Evolutionary conservation across 2,797 vertebrate species (phyloP).

Genomic region (Chaenodraco wilsoni): DNA sequence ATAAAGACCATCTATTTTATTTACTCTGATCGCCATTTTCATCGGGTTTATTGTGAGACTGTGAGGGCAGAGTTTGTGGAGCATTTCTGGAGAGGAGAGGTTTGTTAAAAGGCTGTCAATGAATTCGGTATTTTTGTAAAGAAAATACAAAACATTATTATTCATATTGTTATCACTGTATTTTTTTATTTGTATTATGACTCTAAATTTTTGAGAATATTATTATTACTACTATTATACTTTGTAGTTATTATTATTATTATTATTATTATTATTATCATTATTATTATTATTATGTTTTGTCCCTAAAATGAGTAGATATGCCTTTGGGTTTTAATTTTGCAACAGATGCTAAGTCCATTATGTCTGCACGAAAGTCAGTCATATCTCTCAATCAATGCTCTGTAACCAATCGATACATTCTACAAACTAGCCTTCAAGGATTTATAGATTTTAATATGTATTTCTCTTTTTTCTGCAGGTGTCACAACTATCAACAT

Average conservation of each 20-base stretch:
- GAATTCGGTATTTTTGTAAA: neutral
- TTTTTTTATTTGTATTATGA: neutral
- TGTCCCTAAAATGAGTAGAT: neutral
- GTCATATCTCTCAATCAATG: slow-evolving; percentile 17
- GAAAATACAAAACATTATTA: neutral
- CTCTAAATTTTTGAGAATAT: slow-evolving; percentile 8
- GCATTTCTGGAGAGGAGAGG: neutral
- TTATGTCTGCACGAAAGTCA: neutral
- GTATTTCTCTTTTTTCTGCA: slow-evolving; percentile 44
- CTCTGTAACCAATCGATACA: slow-evolving; percentile 23
- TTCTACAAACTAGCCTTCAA: neutral
- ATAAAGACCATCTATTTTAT: slow-evolving; percentile 78
- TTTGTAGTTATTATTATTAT: neutral
- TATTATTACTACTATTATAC: neutral
- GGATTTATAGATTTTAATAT: slow-evolving; percentile 25
- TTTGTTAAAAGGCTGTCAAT: neutral
- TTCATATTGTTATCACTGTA: neutral
- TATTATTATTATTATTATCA: too few species aligned
- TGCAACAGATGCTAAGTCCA: slow-evolving; percentile 5
- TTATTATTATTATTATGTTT: neutral
- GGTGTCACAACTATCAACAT: slow-evolving; percentile 20
- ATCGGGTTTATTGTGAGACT: slow-evolving; percentile 52
- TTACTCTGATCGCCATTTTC: slow-evolving; percentile 72
- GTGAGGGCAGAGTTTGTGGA: slow-evolving; percentile 11
- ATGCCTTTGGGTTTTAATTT: neutral